Percentiles rank a stretch among this genome's conserved stretches.
These are phyloP conservation scores for Gallinago media DNA, from an alignment of 2,113 vertebrate genomes.

Conservation along the genomic window DNA sequence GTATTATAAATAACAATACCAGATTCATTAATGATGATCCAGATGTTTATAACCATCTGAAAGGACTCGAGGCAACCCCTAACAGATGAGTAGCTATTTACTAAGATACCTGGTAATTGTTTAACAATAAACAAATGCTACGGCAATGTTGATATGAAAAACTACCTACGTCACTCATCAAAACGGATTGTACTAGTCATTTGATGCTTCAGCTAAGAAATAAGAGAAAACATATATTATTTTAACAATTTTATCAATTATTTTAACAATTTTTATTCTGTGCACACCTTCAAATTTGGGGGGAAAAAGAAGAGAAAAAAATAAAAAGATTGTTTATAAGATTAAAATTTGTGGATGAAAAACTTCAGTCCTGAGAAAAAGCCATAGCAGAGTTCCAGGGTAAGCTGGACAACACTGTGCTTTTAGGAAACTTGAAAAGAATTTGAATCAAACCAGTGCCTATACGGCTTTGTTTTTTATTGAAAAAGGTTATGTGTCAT, in stretches of 20 bases:
- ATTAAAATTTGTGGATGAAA: neutral
- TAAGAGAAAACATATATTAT: neutral
- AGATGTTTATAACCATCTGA: conserved; percentile 1
- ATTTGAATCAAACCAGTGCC: neutral
- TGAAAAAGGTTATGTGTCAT: neutral
- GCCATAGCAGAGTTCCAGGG: neutral
- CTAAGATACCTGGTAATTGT: neutral
- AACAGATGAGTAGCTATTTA: neutral
- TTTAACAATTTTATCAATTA: conserved; percentile 11
- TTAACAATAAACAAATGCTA: neutral
- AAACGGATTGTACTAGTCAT: conserved; percentile 4
- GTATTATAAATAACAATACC: neutral
- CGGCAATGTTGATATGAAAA: neutral
- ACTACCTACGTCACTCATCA: neutral
- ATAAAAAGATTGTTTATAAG: neutral
- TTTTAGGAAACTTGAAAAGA: neutral
- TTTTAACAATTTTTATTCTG: neutral
- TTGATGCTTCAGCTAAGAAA: conserved; percentile 10
- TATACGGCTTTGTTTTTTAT: neutral
- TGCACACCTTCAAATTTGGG: neutral
- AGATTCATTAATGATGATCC: neutral
- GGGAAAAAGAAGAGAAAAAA: fast-evolving
- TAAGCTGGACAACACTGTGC: neutral
- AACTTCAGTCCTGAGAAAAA: neutral
- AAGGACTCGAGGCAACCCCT: neutral